A percentile compares a stretch with the other conserved stretches of the same genome.
These are phyloP conservation scores for Fopius arisanus DNA, from an alignment of 1,140 invertebrate genomes.

Conservation along the genomic window DNA sequence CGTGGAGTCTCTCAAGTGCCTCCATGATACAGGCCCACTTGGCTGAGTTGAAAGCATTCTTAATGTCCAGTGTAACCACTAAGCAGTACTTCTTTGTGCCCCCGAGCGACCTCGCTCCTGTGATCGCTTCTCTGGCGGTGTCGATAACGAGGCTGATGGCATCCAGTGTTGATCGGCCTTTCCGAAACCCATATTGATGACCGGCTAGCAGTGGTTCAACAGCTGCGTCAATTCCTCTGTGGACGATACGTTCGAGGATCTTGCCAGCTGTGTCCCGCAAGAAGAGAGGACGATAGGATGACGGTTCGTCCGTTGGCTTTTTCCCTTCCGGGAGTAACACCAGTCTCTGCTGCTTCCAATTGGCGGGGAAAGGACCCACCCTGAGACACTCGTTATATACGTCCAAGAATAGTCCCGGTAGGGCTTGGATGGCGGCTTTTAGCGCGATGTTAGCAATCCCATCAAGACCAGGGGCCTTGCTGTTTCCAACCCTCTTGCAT, in stretches of 20 bases:
- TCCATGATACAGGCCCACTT: constrained; percentile 19
- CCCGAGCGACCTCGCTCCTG: not conserved
- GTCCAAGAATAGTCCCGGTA: not conserved
- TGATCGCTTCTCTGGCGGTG: not conserved
- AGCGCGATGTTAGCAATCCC: constrained; percentile 37
- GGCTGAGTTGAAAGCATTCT: constrained; percentile 24
- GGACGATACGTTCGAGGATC: not conserved
- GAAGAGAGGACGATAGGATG: too few species aligned
- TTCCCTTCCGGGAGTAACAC: not conserved
- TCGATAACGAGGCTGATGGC: constrained; percentile 33
- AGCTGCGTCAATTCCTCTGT: not conserved
- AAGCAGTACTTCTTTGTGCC: constrained; percentile 3
- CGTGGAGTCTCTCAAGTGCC: constrained; percentile 7
- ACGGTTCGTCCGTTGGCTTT: not conserved
- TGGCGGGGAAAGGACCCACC: too few species aligned
- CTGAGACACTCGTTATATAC: too few species aligned
- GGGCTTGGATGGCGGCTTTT: constrained; percentile 30
- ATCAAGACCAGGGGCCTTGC: constrained; percentile 48
- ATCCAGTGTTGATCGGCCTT: constrained; percentile 38
- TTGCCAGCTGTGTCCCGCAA: not conserved
- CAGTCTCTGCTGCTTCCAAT: not conserved
- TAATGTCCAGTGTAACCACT: constrained; percentile 11
- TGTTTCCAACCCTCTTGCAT: constrained; percentile 27
- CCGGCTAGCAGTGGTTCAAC: constrained; percentile 23
- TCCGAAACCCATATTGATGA: constrained; percentile 42